Evolutionary conservation across 2,888 invertebrate species (phyloP).

Genomic region (Yponomeuta sedellus): DNA sequence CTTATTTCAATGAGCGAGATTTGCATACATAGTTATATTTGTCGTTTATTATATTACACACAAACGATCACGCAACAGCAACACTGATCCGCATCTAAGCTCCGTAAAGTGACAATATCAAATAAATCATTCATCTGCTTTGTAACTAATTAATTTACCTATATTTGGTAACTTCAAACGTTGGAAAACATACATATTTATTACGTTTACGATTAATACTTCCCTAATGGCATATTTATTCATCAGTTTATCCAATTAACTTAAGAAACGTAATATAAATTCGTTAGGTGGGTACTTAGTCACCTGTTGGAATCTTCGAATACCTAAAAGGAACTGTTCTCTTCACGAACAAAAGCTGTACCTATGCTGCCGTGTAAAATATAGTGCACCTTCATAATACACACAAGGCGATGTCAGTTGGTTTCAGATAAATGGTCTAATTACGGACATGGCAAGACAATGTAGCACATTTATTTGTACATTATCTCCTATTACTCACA

Average conservation of each 20-base stretch:
- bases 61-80: slow-evolving; percentile 47
- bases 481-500: slow-evolving; percentile 50
- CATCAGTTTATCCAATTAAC: slow-evolving; percentile 9
- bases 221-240: background rate
- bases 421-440: slow-evolving; percentile 47
- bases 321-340: background rate
- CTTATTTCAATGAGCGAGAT: slow-evolving; percentile 61
- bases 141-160: slow-evolving; percentile 16
- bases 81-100: slow-evolving; percentile 46
- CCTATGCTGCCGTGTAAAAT: slow-evolving; percentile 5
- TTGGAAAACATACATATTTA: slow-evolving; percentile 11
- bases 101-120: slow-evolving; percentile 40
- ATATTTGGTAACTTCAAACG: slow-evolving; percentile 12
- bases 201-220: slow-evolving; percentile 10
- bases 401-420: slow-evolving; percentile 4
- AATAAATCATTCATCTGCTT: slow-evolving; percentile 33
- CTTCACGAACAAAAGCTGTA: background rate
- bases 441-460: slow-evolving; percentile 41
- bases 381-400: slow-evolving; percentile 10
- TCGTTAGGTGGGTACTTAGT: background rate
- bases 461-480: slow-evolving; percentile 53
- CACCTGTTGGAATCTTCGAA: background rate
- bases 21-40: slow-evolving; percentile 35
- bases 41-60: slow-evolving; percentile 42
- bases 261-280: background rate